A percentile compares a stretch with the other conserved stretches of the same genome.
Evolutionary conservation across 2,888 invertebrate species (phyloP).

Genomic region (Hemistola chrysoprasaria): DNA sequence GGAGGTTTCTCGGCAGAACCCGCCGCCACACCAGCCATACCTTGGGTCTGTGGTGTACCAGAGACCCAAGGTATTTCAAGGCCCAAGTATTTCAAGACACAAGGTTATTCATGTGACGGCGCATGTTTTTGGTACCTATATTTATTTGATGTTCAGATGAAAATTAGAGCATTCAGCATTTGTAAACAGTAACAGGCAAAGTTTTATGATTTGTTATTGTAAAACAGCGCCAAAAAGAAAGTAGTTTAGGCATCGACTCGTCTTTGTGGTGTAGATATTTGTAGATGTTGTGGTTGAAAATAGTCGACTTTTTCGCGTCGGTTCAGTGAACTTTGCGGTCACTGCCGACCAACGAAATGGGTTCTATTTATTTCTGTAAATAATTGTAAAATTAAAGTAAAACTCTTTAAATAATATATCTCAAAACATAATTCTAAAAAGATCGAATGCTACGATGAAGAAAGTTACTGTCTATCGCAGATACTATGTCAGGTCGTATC

Average conservation of each 20-base stretch:
- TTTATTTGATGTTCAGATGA: too few relatives aligned
- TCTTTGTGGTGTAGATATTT: conserved; percentile 15
- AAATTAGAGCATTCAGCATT: too few relatives aligned
- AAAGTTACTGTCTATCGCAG: too few relatives aligned
- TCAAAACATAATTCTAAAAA: conserved; percentile 28
- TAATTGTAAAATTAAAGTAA: conserved; percentile 36
- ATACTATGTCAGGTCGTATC: too few relatives aligned
- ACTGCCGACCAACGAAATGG: conserved; percentile 41
- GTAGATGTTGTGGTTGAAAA: conserved; percentile 34
- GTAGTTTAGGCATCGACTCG: conserved; percentile 5
- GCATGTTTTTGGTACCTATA: too few relatives aligned
- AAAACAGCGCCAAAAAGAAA: conserved; percentile 26
- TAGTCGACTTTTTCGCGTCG: conserved; percentile 42
- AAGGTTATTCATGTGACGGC: too few relatives aligned
- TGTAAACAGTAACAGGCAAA: too few relatives aligned
- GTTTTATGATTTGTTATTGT: conserved; percentile 17
- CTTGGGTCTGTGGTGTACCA: too few relatives aligned
- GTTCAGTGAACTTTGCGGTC: conserved; percentile 62
- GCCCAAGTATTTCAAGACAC: too few relatives aligned
- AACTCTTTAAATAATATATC: conserved; percentile 25
- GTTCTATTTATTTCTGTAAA: conserved; percentile 36
- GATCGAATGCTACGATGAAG: conserved; percentile 1
- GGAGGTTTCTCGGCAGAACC: too few relatives aligned
- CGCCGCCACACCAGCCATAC: too few relatives aligned
- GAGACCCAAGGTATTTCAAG: too few relatives aligned